A percentile compares a stretch with the other conserved stretches of the same genome.
Conservation (phyloP, 2,888 invertebrate genomes). For the Pyrrhosoma nymphula region DNA sequence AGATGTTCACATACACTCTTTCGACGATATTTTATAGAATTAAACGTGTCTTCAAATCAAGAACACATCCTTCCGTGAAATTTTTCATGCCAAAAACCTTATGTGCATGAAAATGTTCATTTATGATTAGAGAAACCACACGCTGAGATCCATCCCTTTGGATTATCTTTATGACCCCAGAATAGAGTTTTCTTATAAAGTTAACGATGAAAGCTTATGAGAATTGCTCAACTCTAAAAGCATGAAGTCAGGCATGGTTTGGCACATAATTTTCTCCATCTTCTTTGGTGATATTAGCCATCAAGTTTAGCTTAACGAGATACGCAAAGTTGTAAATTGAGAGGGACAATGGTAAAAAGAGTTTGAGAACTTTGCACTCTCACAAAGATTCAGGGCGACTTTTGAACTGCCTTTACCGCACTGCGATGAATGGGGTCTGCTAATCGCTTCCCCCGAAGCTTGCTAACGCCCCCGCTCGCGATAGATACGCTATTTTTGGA, state of each 20-base stretch:
- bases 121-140: too few species aligned
- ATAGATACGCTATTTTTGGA: conserved; percentile 16
- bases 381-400: neutral
- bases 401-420: neutral
- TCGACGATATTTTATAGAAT: too few species aligned
- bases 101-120: too few species aligned
- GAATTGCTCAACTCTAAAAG: neutral
- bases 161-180: too few species aligned
- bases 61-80: too few species aligned
- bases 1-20: too few species aligned
- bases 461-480: neutral
- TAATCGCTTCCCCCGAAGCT: neutral
- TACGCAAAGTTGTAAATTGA: neutral
- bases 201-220: neutral
- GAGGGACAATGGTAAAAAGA: neutral
- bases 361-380: neutral
- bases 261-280: neutral
- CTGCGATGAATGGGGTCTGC: neutral
- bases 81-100: too few species aligned
- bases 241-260: neutral
- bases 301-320: neutral
- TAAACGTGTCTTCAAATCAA: too few species aligned
- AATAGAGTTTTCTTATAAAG: neutral
- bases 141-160: too few species aligned
- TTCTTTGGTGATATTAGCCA: neutral